Conservation (phyloP, 2,888 invertebrate genomes). For the Anagyrus pseudococci region DNA sequence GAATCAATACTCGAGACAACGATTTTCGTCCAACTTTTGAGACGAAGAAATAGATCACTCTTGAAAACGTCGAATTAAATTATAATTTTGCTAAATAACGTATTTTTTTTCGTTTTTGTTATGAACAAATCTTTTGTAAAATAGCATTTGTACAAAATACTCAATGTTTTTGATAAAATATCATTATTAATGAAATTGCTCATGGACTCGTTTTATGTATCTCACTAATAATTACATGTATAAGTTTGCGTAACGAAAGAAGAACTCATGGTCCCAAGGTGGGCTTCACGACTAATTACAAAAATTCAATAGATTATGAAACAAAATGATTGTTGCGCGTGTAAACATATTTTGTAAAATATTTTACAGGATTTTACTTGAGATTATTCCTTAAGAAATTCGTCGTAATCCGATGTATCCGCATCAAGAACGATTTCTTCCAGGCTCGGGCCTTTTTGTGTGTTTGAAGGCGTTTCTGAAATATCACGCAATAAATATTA, state of each 20-base stretch:
- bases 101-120: too few species aligned
- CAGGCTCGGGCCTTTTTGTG: slow-evolving; percentile 62
- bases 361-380: slow-evolving; percentile 7
- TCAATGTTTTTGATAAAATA: slow-evolving; percentile 27
- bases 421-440: slow-evolving; percentile 72
- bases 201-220: slow-evolving; percentile 15
- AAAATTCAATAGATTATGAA: slow-evolving; percentile 16
- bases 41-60: background rate
- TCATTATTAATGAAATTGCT: slow-evolving; percentile 12
- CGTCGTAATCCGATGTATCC: slow-evolving; percentile 69
- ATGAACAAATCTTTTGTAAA: slow-evolving; percentile 26
- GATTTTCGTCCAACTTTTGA: slow-evolving; percentile 15
- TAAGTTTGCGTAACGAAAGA: slow-evolving; percentile 9
- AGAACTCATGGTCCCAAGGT: slow-evolving; percentile 27
- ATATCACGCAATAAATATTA: slow-evolving; percentile 26
- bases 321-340: background rate
- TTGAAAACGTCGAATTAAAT: slow-evolving; percentile 3
- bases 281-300: slow-evolving; percentile 4
- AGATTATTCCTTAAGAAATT: slow-evolving; percentile 64
- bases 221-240: slow-evolving; percentile 25
- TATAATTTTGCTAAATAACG: slow-evolving; percentile 11
- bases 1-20: slow-evolving; percentile 15
- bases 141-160: slow-evolving; percentile 35
- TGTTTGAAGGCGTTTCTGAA: slow-evolving; percentile 48
- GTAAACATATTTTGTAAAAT: slow-evolving; percentile 4